Percentiles rank a stretch among this genome's conserved stretches.
These are phyloP conservation scores for Dipus sagitta DNA, from an alignment of 2,797 vertebrate genomes.

Conservation along the genomic window DNA sequence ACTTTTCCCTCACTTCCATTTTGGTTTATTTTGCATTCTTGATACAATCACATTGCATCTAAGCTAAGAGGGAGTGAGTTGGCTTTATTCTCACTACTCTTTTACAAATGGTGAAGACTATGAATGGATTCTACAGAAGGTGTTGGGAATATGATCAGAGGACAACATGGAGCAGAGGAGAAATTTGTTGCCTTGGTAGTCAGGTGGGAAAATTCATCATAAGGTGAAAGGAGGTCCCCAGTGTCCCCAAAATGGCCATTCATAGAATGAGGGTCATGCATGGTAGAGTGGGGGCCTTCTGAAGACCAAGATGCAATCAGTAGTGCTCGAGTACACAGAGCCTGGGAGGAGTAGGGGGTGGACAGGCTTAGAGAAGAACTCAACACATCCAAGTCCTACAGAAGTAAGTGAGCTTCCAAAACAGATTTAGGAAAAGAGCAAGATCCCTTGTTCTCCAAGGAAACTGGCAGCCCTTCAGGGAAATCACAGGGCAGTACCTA, in stretches of 20 bases:
- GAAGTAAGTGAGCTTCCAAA: no score
- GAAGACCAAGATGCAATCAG: no score
- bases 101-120: neutral
- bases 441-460: no score
- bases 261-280: neutral
- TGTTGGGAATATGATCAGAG: neutral
- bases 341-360: no score
- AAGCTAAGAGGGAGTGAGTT: neutral
- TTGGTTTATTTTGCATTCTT: neutral
- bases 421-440: no score
- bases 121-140: neutral
- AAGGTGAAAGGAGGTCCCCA: no score
- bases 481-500: neutral
- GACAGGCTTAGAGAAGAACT: no score
- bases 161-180: neutral
- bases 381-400: no score
- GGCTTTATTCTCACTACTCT: neutral
- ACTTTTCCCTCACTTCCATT: neutral
- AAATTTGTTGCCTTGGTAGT: neutral
- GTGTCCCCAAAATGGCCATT: neutral
- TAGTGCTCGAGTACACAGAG: no score
- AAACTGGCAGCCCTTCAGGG: neutral
- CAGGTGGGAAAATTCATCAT: neutral
- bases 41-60: neutral
- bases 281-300: no score